Evolutionary conservation across 2,888 invertebrate species (phyloP).

Genomic region (Eupelmus urozonus): DNA sequence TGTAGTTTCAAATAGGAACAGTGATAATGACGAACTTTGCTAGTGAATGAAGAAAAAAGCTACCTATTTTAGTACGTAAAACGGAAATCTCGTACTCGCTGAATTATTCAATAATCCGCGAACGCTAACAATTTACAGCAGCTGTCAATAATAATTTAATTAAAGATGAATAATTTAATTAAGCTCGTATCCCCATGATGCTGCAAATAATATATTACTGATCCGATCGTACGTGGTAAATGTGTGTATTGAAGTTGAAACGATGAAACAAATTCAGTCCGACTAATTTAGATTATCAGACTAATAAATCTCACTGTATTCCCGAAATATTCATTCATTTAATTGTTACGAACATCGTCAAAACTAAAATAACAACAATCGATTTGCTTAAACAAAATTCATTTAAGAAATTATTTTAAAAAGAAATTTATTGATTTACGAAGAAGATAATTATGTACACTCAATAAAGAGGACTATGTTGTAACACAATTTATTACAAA

Average conservation of each 20-base stretch:
- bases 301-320: constrained; percentile 3
- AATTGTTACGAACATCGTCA: neutral
- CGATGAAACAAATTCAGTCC: neutral
- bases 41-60: too few species aligned
- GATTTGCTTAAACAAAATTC: too few species aligned
- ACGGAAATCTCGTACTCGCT: neutral
- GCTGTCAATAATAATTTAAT: constrained; percentile 27
- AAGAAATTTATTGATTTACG: too few species aligned
- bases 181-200: neutral
- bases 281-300: neutral
- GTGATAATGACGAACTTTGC: too few species aligned
- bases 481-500: too few species aligned
- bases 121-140: neutral
- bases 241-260: constrained; percentile 1
- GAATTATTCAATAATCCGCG: constrained; percentile 1
- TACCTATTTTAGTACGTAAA: neutral
- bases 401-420: too few species aligned
- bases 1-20: too few species aligned
- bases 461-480: too few species aligned
- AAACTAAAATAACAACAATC: too few species aligned
- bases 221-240: neutral
- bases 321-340: neutral
- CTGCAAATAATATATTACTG: constrained; percentile 13
- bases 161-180: constrained; percentile 28
- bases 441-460: too few species aligned